phyloP scores from a whole-genome alignment of 2,113 vertebrate species.

The Rousettus leschenaultii region DNA sequence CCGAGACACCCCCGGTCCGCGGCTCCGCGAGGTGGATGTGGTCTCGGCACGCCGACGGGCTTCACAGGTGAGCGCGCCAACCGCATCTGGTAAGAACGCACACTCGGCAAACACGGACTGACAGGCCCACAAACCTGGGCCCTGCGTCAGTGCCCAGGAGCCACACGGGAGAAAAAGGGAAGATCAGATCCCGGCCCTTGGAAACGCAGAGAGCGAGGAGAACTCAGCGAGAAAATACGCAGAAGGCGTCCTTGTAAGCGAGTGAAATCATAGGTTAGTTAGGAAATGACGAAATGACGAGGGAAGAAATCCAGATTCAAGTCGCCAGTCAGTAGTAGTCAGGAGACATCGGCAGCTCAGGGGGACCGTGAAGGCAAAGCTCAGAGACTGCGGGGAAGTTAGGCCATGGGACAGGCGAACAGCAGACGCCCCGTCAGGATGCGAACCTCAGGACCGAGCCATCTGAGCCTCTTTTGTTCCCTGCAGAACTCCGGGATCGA shows the following conservation, averaged over 20 bases:
- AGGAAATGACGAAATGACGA: background rate
- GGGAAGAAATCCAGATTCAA: background rate
- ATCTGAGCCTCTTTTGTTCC: too few relatives aligned
- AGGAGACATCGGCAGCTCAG: background rate
- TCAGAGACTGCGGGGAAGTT: background rate
- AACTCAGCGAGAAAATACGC: background rate
- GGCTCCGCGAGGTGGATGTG: background rate
- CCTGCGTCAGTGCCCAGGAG: background rate
- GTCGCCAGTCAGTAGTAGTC: background rate
- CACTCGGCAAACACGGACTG: background rate
- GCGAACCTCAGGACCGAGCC: accelerated
- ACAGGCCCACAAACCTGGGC: background rate
- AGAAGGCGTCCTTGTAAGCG: background rate
- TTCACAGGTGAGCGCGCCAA: background rate
- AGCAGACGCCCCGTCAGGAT: too few relatives aligned
- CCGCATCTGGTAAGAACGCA: background rate
- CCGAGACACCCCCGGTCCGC: background rate
- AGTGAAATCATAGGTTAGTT: background rate
- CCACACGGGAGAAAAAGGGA: background rate
- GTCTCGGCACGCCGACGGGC: background rate
- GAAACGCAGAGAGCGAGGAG: background rate
- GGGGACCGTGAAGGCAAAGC: accelerated
- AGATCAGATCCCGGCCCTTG: background rate
- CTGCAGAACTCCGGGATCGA: background rate
- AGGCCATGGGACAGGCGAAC: background rate